These are phyloP conservation scores for Stichodactyla mertensii DNA, from an alignment of 64 coral and sea anemone genomes.

Conservation along the genomic window DNA sequence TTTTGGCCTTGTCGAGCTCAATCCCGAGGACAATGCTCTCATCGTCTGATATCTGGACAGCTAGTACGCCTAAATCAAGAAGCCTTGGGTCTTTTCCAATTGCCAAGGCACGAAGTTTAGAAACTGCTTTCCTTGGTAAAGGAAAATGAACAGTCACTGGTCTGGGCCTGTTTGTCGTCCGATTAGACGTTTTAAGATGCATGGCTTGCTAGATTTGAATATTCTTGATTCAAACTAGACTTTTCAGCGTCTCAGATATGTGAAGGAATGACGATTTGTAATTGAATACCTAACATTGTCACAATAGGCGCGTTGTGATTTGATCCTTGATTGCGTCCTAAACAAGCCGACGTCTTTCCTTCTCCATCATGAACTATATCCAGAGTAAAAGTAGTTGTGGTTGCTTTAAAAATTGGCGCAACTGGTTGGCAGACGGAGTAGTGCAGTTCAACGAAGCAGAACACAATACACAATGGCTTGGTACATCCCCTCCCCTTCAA, in stretches of 20 bases:
- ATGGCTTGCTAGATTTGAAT: conserved; percentile 25
- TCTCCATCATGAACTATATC: background rate
- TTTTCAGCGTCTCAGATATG: conserved; percentile 22
- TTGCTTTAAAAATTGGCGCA: conserved; percentile 30
- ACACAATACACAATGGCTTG: background rate
- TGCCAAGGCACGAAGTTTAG: conserved; percentile 74
- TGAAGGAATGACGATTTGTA: conserved; percentile 36
- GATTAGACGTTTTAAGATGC: conserved; percentile 22
- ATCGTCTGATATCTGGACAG: conserved; percentile 87
- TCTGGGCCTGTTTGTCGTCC: background rate
- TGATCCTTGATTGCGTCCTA: background rate
- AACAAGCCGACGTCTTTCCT: background rate
- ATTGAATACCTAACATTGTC: conserved; percentile 29
- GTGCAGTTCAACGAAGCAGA: conserved; percentile 16
- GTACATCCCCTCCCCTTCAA: conserved; percentile 26
- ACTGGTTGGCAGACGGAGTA: conserved; percentile 7
- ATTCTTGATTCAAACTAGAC: conserved; percentile 20
- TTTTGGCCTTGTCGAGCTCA: conserved; percentile 57
- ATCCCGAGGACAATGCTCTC: conserved; percentile 90
- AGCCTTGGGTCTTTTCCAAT: conserved; percentile 72
- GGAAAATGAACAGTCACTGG: conserved; percentile 78
- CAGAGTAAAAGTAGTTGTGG: background rate
- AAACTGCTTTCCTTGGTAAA: conserved; percentile 64
- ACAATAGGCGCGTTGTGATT: background rate
- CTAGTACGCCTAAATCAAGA: conserved; percentile 76